Base-by-base conservation (phyloP, 2,797 vertebrate species). In the Coranthus polyacanthus region DNA sequence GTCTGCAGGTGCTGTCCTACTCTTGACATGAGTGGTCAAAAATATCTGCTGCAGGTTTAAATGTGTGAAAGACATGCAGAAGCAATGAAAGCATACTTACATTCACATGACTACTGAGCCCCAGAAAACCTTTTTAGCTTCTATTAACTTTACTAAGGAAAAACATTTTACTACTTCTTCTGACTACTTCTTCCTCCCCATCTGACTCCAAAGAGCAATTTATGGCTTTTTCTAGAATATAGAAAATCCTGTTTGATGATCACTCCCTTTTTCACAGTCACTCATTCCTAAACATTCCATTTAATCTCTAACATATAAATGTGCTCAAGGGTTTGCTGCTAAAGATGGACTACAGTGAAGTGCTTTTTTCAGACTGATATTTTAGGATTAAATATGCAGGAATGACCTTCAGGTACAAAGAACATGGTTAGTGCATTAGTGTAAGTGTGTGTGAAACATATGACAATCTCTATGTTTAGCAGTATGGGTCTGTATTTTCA, bases 361-460 rank as follows among this genome's bases (percentile, higher is more conserved):
- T 2, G 24, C 71, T 77, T 76, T 71, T 44, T 56, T 75, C 73
- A 37, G 26, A 55, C 49, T 36, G 42, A 22, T 75, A 42, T 64
- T 88, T 79, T 32, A 18, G 18, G 50, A 84, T 88, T 75, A 89
- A 83, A 86, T 77, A 87, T 89, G 72, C 56, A 86, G 45, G 58
- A 84, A 81, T 82, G 77, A 80, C 58, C 77, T 62, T 72, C 6
- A 64, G 49, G 83, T 78, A 75, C 70, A 75, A 71, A 79, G 85
- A 82, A 90, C 89, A 91, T 75, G 76, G 83, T 78, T 89, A 79
- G 65, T 86, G 85, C 89, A 92, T 90, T 90, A 91, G 78, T 58
- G 54, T 34, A 21, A 70, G 70, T 3, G 39, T 62, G 82, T 63
- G 45, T 56, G 47, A 67, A 57, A 71, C 50, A 51, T 72, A 72